Evolutionary conservation across 2,797 vertebrate species (phyloP).

Genomic region (Esox masquinongy): DNA sequence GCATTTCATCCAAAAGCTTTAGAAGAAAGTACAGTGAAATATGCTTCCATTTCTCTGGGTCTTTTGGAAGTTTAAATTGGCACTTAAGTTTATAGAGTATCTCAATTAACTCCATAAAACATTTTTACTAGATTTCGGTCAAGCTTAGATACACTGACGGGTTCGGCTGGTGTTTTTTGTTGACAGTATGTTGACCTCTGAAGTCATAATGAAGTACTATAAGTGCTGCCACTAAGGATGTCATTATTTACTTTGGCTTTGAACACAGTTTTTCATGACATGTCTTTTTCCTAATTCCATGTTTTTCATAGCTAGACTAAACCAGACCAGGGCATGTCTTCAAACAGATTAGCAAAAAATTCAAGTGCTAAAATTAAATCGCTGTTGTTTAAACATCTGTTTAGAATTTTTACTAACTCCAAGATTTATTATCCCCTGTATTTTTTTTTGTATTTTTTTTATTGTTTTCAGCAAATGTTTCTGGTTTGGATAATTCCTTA

Average conservation of each 20-base stretch:
- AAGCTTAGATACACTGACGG: neutral
- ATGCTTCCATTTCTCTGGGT: conserved; percentile 50
- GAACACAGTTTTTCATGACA: neutral
- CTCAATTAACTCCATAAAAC: neutral
- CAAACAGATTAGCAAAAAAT: neutral
- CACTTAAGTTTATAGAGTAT: neutral
- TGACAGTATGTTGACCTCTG: neutral
- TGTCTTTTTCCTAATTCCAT: neutral
- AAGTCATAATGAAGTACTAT: neutral
- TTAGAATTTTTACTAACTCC: conserved; percentile 18
- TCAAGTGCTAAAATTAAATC: neutral
- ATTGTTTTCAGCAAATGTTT: conserved; percentile 41
- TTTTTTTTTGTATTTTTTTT: neutral
- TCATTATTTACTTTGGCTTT: neutral
- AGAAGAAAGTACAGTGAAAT: neutral
- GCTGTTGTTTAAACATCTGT: neutral
- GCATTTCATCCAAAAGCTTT: conserved; percentile 21
- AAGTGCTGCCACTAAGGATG: neutral
- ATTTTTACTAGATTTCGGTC: neutral
- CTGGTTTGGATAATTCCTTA: conserved; percentile 45
- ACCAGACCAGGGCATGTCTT: neutral
- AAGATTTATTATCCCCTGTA: conserved; percentile 49
- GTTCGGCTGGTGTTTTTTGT: neutral
- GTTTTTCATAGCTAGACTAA: neutral
- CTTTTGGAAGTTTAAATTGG: neutral